Percentiles rank a stretch among this genome's conserved stretches.
Evolutionary conservation across 2,797 vertebrate genomes (phyloP).

Genomic region (Lates japonicus): DNA sequence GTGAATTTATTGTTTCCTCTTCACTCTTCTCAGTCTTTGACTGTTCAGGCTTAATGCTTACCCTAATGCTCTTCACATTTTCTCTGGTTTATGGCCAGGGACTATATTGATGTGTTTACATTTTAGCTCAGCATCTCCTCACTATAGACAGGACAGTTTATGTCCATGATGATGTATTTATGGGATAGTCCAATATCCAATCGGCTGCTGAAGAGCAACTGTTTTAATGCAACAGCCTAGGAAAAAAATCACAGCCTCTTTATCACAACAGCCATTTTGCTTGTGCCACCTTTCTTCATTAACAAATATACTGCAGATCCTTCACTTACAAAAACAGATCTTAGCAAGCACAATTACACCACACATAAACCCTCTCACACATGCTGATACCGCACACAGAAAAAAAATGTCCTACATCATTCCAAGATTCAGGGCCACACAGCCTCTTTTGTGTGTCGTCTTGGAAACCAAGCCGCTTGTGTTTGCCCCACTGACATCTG

Average conservation of each 20-base stretch:
- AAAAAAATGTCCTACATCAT: constrained; percentile 32
- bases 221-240: not conserved
- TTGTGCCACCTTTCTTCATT: not conserved
- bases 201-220: not conserved
- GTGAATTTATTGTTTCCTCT: not conserved
- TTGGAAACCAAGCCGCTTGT: constrained; percentile 53
- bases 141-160: not conserved
- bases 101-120: not conserved
- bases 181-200: too few relatives aligned
- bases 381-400: constrained; percentile 17
- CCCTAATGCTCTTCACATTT: not conserved
- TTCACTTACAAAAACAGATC: not conserved
- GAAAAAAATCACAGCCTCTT: too few relatives aligned
- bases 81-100: not conserved
- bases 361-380: not conserved
- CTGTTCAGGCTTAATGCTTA: not conserved
- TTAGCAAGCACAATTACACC: constrained; percentile 12
- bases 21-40: not conserved
- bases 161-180: not conserved
- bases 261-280: too few relatives aligned
- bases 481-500: constrained; percentile 59
- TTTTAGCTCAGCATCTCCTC: not conserved
- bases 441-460: constrained; percentile 54
- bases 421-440: constrained; percentile 25
- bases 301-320: not conserved